phyloP scores from a whole-genome alignment of 2,113 vertebrate genomes.

The Vanacampus margaritifer region DNA sequence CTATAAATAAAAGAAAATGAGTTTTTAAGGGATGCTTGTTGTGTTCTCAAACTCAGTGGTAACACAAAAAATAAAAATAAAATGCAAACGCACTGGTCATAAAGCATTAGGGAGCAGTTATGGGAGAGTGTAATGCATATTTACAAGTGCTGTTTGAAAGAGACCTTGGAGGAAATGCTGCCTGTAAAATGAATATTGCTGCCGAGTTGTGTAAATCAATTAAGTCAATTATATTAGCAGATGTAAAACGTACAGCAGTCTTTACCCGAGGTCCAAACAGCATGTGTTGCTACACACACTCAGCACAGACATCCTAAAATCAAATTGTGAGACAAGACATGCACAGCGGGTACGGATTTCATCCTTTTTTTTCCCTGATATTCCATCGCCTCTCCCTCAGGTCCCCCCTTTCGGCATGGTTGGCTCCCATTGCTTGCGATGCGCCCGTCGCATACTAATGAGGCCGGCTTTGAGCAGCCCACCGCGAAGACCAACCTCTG shows the following conservation, averaged over 20 bases:
- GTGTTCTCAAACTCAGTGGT: neutral
- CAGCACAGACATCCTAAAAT: neutral
- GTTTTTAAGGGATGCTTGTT: neutral
- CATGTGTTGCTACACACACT: neutral
- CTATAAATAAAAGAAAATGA: neutral
- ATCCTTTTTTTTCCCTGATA: constrained; percentile 51
- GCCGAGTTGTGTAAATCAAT: constrained; percentile 49
- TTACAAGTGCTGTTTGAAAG: constrained; percentile 7
- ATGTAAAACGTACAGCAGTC: constrained; percentile 41
- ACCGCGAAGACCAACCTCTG: constrained; percentile 57
- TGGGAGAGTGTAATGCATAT: neutral
- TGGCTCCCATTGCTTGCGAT: constrained; percentile 54
- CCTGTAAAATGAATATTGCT: constrained; percentile 24
- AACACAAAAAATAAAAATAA: no score
- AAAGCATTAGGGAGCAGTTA: neutral
- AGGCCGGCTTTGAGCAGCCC: constrained; percentile 52
- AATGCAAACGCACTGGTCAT: neutral
- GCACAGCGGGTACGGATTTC: constrained; percentile 46
- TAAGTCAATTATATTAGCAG: constrained; percentile 46
- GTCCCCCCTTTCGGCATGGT: constrained; percentile 57
- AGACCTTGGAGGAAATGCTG: constrained; percentile 21
- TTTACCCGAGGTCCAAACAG: constrained; percentile 22
- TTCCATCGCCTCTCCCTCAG: constrained; percentile 47
- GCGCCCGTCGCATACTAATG: constrained; percentile 66
- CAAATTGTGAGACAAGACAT: constrained; percentile 43